These are phyloP conservation scores for Eristalis arbustorum DNA, from an alignment of 2,888 invertebrate genomes.

Conservation along the genomic window DNA sequence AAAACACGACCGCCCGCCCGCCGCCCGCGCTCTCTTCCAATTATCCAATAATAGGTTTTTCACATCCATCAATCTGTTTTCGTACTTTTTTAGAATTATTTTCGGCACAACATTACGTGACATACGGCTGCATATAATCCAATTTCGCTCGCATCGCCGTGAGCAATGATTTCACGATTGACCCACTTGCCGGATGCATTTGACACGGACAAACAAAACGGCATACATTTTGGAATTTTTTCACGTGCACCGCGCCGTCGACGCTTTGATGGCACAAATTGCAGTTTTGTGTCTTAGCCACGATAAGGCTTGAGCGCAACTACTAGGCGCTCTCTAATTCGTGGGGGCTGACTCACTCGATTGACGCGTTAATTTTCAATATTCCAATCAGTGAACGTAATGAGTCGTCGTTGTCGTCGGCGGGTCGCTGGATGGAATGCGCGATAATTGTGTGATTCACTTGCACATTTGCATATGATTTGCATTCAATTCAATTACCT, in stretches of 20 bases:
- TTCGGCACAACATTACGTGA: background rate
- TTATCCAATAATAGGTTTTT: background rate
- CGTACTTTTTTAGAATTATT: background rate
- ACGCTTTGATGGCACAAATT: background rate
- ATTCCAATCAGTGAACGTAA: background rate
- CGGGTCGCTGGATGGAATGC: background rate
- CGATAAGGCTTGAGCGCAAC: background rate
- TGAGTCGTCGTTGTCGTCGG: background rate
- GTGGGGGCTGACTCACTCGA: background rate
- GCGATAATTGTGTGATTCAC: slow-evolving; percentile 43
- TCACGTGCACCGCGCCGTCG: background rate
- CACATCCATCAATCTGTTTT: background rate
- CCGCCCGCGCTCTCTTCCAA: background rate
- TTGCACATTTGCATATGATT: slow-evolving; percentile 30
- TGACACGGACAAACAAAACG: background rate
- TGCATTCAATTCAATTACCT: slow-evolving; percentile 28
- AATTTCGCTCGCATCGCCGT: background rate
- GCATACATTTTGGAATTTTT: background rate
- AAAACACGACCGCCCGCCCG: too few species aligned
- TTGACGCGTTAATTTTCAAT: background rate
- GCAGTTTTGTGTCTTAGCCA: background rate
- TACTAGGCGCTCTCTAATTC: background rate
- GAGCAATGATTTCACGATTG: background rate
- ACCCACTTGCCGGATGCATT: background rate
- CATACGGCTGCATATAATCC: background rate